Base-by-base conservation (phyloP, 2,888 invertebrate species). In the Endotricha flammealis region DNA sequence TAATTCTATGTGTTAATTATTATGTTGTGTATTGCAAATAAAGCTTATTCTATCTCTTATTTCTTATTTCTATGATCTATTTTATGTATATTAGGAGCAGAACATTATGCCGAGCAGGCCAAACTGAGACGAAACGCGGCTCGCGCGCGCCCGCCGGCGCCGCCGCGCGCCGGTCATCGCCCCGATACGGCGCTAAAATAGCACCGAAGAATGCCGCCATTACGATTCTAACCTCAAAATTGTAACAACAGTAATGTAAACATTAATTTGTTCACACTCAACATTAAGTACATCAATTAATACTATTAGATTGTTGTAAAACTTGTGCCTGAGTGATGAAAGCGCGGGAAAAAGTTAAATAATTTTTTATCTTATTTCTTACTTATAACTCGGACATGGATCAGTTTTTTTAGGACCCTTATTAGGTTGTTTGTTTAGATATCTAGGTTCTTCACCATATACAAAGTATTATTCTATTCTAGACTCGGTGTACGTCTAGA, bases 131-230 rank as follows among this genome's bases (percentile, higher is more conserved):
- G 20, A 20, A 20, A 20, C 20, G 20, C 20, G 3, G 6, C 20
- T n/a, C n/a, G 3, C 20, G n/a, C 6, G 20, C n/a, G n/a, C n/a
- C 53, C 59, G 53, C 55, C 48, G 46, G 55, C 63, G 53, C 51
- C 52, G 65, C 61, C 56, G 60, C 65, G 66, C 71, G 71, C 69
- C 60, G 82, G 73, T 80, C 81, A 72, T 57, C 61, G 74, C 61
- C 83, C 59, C 73, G 75, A 79, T 62, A 81, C 77, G 78, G 81
- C 80, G 81, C 75, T 73, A 75, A 82, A 83, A 83, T 83, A 83
- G 83, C 82, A 75, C 74, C 61, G 67, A 73, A 77, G 78, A 78
- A 80, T 80, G 77, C 78, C 78, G 80, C 81, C 79, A 81, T 79
- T 79, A 74, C 70, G 65, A 72, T 71, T 74, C 61, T 78, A 81